Conservation (phyloP, 2,113 vertebrate species). For the Hirundichthys speculiger region DNA sequence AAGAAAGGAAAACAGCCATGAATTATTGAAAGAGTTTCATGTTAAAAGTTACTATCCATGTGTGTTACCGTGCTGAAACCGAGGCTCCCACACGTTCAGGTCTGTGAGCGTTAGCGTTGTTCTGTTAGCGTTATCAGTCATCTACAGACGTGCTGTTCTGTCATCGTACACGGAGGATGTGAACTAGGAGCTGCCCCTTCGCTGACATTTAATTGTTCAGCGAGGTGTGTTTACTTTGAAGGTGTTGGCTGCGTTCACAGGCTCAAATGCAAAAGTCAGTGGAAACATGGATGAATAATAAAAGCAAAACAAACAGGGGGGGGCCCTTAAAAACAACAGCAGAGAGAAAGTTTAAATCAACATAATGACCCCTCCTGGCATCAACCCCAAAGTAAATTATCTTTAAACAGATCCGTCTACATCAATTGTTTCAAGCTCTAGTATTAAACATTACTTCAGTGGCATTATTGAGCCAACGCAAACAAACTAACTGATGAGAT, state of each 20-base stretch:
- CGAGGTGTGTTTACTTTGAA: conserved; percentile 66
- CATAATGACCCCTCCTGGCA: conserved; percentile 65
- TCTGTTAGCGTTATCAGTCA: conserved; percentile 54
- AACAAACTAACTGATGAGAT: conserved; percentile 45
- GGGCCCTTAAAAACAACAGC: conserved; percentile 40
- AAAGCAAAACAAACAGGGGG: conserved; percentile 60
- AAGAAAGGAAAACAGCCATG: conserved; percentile 58
- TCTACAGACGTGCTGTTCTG: conserved; percentile 49
- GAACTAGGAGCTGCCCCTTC: conserved; percentile 52
- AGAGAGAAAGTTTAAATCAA: conserved; percentile 69
- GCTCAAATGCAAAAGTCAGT: conserved; percentile 18
- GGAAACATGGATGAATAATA: conserved; percentile 55
- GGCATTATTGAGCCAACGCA: conserved; percentile 31
- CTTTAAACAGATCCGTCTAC: conserved; percentile 52
- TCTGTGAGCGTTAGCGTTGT: not conserved
- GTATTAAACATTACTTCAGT: conserved; percentile 30
- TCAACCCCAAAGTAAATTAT: conserved; percentile 48
- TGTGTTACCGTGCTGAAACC: conserved; percentile 45
- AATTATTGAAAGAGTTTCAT: conserved; percentile 69
- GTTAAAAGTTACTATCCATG: conserved; percentile 65
- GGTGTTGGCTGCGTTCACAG: conserved; percentile 57
- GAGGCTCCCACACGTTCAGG: conserved; percentile 30
- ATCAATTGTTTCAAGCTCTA: conserved; percentile 52
- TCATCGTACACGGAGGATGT: conserved; percentile 38
- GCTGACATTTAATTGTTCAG: conserved; percentile 69